A percentile compares a stretch with the other conserved stretches of the same genome.
Conservation (phyloP, 2,888 invertebrate species). For the Ochropacha duplaris region DNA sequence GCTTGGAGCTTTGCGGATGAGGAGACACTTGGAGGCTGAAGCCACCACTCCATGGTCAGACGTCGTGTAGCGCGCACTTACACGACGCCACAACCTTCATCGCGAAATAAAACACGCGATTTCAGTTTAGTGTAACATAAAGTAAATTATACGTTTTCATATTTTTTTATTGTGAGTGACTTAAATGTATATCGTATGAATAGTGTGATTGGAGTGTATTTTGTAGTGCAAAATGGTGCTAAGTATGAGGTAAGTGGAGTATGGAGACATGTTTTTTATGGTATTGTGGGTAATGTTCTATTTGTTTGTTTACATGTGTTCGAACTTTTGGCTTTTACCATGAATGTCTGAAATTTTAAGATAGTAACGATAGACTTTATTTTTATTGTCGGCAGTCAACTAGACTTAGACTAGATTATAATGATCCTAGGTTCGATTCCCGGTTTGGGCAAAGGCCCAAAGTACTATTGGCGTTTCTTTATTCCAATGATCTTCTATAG, state of each 20-base stretch:
- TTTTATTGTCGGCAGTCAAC: too few species aligned
- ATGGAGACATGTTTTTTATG: constrained; percentile 23
- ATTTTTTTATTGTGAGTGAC: constrained; percentile 16
- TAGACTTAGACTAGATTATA: too few species aligned
- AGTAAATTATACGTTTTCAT: constrained; percentile 10
- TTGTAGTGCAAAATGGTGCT: constrained; percentile 68
- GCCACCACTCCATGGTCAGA: constrained; percentile 53
- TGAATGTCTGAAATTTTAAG: too few species aligned
- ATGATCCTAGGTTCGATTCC: too few species aligned
- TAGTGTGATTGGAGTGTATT: constrained; percentile 35
- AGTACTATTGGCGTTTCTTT: too few species aligned
- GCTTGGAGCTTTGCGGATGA: constrained; percentile 60
- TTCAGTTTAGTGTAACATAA: constrained; percentile 18
- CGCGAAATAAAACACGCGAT: constrained; percentile 20
- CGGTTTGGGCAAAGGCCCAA: too few species aligned
- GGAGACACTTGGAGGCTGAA: constrained; percentile 60
- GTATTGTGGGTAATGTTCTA: neutral
- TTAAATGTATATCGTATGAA: constrained; percentile 39
- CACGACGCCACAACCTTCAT: constrained; percentile 11
- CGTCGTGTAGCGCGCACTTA: constrained; percentile 53
- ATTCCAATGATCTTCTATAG: too few species aligned
- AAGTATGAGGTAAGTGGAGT: constrained; percentile 69
- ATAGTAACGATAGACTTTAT: too few species aligned
- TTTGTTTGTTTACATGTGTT: neutral
- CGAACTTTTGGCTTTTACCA: too few species aligned